Base-by-base conservation (phyloP, 2,797 vertebrate genomes). In the Orientallactaga sibirica region DNA sequence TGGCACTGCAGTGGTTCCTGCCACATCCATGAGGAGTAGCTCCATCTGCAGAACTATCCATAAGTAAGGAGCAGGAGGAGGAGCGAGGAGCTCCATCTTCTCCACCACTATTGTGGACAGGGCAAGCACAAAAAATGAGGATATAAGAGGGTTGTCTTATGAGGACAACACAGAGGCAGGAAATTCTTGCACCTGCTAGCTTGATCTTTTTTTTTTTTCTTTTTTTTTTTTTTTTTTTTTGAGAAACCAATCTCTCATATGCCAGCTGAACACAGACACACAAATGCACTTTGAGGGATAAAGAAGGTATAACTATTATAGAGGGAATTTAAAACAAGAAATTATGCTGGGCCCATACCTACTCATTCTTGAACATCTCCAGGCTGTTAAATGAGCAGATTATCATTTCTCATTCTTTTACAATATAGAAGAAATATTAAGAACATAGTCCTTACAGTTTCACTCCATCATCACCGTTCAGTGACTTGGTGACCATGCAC, bases 301-400 rank as follows among this genome's bases (percentile, higher is more conserved):
- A 37, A 37, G 33, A 37, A 37, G 33, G 33, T 11, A 24, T 82
- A 22, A 77, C 84, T 86, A 71, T 74, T 79, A 27, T 15, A 24
- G 86, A 93, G 37, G 80, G 18, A 16, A 67, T 86, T 93, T 93
- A 91, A 94, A 92, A 67, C 55, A 37, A 67, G 25, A 95, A 48
- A 70, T 33, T 7, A 33, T 27, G 43, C 29, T 33, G 70, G 20
- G 55, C 19, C 20, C 4, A 29, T 0, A 27, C 55, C 7, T 71
- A 61, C 68, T 80, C 4, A 33, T 76, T 89, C 25, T 48, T 61
- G 16, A 90, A 24, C 14, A 27, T 68, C 52, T 37, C 16, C 55
- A 55, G 76, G 19, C 18, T 15, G 3, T 61, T 66, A n/a, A 66
- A 29, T 15, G 0, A 41, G 66, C n/a, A 14, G 10, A 14, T 3